A percentile compares a stretch with the other conserved stretches of the same genome.
phyloP scores from a whole-genome alignment of 2,113 vertebrate genomes.

The Sula dactylatra region DNA sequence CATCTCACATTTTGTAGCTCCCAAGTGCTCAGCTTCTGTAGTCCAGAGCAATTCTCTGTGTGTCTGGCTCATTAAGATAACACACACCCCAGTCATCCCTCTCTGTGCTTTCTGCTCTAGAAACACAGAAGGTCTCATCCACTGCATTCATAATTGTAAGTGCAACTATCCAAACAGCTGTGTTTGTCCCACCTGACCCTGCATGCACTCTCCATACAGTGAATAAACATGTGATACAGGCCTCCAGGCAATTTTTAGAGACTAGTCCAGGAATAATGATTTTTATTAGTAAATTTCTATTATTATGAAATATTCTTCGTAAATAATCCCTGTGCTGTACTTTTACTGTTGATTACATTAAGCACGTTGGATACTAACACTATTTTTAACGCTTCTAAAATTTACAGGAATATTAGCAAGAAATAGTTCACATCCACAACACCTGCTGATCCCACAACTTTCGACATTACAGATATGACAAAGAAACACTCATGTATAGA shows the following conservation, averaged over 20 bases:
- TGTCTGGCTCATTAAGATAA: neutral
- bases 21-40: neutral
- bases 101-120: neutral
- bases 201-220: accelerated
- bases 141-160: accelerated
- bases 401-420: neutral
- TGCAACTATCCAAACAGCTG: accelerated
- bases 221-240: accelerated
- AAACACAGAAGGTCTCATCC: neutral
- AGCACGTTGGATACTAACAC: neutral
- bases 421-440: neutral
- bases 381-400: neutral
- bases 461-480: accelerated
- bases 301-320: neutral
- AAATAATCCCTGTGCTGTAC: neutral
- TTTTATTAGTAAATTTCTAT: conserved; percentile 48
- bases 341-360: neutral
- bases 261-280: neutral
- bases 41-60: neutral
- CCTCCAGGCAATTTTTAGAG: neutral
- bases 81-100: neutral
- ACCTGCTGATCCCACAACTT: neutral
- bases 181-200: neutral
- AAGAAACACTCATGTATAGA: neutral
- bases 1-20: neutral